Base-by-base conservation (phyloP, 1,140 invertebrate genomes). In the Achatina immaculata region DNA sequence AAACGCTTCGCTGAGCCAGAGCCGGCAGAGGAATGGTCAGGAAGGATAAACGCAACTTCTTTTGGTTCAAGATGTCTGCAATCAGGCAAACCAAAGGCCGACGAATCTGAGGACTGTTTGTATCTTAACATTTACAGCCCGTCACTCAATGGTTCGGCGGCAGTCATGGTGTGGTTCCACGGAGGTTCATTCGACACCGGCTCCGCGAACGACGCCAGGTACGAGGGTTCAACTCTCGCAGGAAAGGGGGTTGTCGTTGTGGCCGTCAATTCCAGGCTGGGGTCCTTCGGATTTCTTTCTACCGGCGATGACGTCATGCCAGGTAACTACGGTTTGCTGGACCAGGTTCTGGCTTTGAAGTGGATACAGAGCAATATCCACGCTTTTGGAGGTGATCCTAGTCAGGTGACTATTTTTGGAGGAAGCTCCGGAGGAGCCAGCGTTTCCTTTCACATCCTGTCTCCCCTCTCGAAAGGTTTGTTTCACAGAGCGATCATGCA, bases 351-450 rank as follows among this genome's bases (percentile, higher is more conserved):
- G 79, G 79, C 79, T 19, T 14, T 80, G 51, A 24, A 42, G 55
- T 80, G 79, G 79, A 71, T 80, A 24, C 71, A 80, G 71, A 48
- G 62, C 36, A 55, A 80, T 58, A 80, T 80, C 55, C 0, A 42
- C n/a, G 71, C n/a, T 16, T 74, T 80, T 42, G 79, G 79, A 0
- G 79, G 79, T n/a, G 71, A 80, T 48, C 65, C 36, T 38, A 24
- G 14, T 51, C 51, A 14, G 45, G 68, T 80, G 21, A 80, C 78
- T 0, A 51, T 71, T 14, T 42, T 40, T 7, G 78, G 78, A 36
- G 45, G 72, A 31, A 71, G 66, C 21, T 66, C 78, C 21, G 78
- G 78, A 34, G 42, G 51, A 9, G 4, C 19, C 45, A 72, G 68
- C 38, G 78, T 80, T 19, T 40, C 34, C 14, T 43, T 72, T 6